Conservation (phyloP, 2,888 invertebrate genomes). For the Orchesellides sinensis region DNA sequence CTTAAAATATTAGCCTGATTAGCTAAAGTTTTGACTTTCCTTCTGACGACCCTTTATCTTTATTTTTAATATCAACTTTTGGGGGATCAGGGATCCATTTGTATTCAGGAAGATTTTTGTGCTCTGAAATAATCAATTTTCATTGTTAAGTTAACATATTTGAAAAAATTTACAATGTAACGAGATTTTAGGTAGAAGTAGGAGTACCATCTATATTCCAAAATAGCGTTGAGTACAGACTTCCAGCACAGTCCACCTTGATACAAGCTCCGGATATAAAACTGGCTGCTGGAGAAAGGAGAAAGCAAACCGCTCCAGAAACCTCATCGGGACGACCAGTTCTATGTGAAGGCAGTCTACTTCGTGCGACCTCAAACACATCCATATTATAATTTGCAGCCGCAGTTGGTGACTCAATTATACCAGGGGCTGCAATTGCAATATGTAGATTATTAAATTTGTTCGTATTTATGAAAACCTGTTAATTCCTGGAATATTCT, state of each 20-base stretch:
- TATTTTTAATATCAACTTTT: neutral
- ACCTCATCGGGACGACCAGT: conserved; percentile 78
- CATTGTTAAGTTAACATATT: neutral
- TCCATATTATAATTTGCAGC: conserved; percentile 78
- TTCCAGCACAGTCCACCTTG: conserved; percentile 78
- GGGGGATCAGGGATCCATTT: conserved; percentile 72
- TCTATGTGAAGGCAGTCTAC: conserved; percentile 77
- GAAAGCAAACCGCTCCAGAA: conserved; percentile 78
- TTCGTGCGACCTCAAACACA: conserved; percentile 76
- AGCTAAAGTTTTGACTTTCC: conserved; percentile 51
- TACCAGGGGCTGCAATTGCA: conserved; percentile 78
- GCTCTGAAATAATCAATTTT: conserved; percentile 58
- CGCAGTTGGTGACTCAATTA: conserved; percentile 78
- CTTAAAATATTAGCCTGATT: neutral
- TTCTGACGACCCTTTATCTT: conserved; percentile 1
- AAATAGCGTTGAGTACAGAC: conserved; percentile 76
- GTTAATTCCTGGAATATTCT: too few relatives aligned
- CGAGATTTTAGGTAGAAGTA: too few relatives aligned
- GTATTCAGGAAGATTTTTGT: conserved; percentile 70
- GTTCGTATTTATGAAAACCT: neutral
- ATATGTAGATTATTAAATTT: neutral
- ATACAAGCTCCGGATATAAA: conserved; percentile 78
- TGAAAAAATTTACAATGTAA: too few relatives aligned
- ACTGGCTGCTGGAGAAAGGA: conserved; percentile 78
- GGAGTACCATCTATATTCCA: conserved; percentile 70